Evolutionary conservation across 2,797 vertebrate genomes (phyloP).

Genomic region (Platyrinchus mystaceus): DNA sequence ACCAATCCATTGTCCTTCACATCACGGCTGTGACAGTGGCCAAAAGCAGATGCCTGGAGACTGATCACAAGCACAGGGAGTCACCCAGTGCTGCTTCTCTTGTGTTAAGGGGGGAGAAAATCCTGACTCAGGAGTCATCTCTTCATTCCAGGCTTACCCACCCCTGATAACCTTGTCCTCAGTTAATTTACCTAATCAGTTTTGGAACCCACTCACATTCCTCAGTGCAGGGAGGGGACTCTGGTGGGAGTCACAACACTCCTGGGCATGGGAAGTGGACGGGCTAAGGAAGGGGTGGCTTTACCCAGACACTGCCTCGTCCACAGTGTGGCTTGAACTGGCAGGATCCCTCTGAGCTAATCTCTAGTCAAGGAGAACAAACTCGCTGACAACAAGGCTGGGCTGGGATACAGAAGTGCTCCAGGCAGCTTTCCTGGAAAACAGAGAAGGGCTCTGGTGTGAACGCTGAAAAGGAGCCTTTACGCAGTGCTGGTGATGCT

Average conservation of each 20-base stretch:
- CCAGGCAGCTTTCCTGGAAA: not conserved
- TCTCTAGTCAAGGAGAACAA: not conserved
- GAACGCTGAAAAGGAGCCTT: not conserved
- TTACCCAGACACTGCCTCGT: not conserved
- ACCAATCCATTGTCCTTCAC: not conserved
- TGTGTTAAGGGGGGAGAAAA: not conserved
- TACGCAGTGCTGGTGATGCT: not conserved
- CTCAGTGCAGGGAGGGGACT: not conserved
- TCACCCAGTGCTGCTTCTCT: not conserved
- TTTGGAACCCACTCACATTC: not conserved
- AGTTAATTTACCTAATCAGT: not conserved
- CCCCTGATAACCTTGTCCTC: not conserved
- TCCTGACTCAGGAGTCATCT: not conserved
- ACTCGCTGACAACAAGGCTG: not conserved
- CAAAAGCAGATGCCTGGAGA: not conserved
- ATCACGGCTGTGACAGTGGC: not conserved
- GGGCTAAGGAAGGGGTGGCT: not conserved
- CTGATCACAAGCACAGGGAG: not conserved
- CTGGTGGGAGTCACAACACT: not conserved
- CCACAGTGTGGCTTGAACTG: not conserved
- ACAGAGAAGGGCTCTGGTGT: not conserved
- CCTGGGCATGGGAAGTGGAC: too few species aligned
- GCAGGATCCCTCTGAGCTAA: not conserved
- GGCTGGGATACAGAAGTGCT: not conserved
- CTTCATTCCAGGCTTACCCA: not conserved